Evolutionary conservation across 2,888 invertebrate species (phyloP), one percentile per base, ranked within the genome.

Genomic region (Melanostoma mellinum): DNA sequence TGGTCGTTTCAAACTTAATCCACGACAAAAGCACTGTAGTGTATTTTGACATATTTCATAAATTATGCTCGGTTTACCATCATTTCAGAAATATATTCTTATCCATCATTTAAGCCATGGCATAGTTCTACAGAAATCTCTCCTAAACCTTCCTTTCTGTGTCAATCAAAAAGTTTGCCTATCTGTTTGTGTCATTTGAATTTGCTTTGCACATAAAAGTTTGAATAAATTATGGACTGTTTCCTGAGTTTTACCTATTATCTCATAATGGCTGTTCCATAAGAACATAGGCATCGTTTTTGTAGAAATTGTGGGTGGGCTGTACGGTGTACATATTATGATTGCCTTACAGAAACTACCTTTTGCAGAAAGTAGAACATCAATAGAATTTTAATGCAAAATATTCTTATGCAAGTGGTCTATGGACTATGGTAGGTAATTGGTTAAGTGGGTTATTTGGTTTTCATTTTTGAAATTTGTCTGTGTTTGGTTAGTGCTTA

Each of bases 221-320:
- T 61, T 72, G 50, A 61, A 72, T 61, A 72, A 60, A 61, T 60
- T 42, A 71, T 60, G 20, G 52, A 33, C 52, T 32, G 20, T 60
- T 52, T 33, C 10, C 50, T 40, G 4, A 20, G 0, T 36, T 36
- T 55, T 4, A 20, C 4, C 9, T 9, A 42, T 42, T 42, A 10
- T n/a, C 10, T 3, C 10, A 46, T 33, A 44, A 44, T 46, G 4
- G 4, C 6, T 3, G 3, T 9, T 40, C 9, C 44, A 46, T 46
- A 46, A 46, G 3, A 4, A 46, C 3, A 42, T 8, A 9, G 8
- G 42, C 8, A 42, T 42, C 9, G 42, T 42, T 42, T 42, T 42
- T 42, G 42, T 6, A 3, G 9, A n/a, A 42, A 5, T 6, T 42
- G 42, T 6, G 42, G 42, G 3, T 8, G 8, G 44, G 60, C 33